These are phyloP conservation scores for Atlantisia rogersi DNA, from an alignment of 2,113 vertebrate species.

Conservation along the genomic window DNA sequence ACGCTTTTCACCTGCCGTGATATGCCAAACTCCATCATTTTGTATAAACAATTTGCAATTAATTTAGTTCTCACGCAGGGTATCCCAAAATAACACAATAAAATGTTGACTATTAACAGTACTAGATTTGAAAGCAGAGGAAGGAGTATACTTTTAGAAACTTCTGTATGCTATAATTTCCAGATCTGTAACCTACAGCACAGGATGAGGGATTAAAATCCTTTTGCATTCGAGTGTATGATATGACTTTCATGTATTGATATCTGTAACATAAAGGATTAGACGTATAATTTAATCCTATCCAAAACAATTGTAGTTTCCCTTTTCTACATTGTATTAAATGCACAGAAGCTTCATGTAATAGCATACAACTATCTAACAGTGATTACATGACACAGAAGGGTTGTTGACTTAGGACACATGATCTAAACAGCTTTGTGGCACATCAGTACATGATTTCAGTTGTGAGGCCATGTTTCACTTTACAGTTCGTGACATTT, in stretches of 20 bases:
- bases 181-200: neutral
- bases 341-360: neutral
- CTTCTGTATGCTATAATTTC: neutral
- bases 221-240: neutral
- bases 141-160: neutral
- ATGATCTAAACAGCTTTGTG: neutral
- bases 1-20: neutral
- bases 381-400: neutral
- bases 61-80: neutral
- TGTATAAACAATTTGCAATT: neutral
- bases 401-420: neutral
- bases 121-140: neutral
- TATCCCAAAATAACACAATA: conserved; percentile 20
- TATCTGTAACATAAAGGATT: conserved; percentile 39
- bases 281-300: conserved; percentile 44
- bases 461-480: neutral
- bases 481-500: neutral
- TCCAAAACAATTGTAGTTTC: neutral
- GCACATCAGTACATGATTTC: neutral
- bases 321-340: neutral
- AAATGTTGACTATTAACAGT: neutral
- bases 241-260: conserved; percentile 36
- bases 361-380: neutral
- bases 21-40: neutral
- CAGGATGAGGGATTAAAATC: neutral